These are phyloP conservation scores for Xestia xanthographa DNA, from an alignment of 2,888 invertebrate genomes.

Conservation along the genomic window DNA sequence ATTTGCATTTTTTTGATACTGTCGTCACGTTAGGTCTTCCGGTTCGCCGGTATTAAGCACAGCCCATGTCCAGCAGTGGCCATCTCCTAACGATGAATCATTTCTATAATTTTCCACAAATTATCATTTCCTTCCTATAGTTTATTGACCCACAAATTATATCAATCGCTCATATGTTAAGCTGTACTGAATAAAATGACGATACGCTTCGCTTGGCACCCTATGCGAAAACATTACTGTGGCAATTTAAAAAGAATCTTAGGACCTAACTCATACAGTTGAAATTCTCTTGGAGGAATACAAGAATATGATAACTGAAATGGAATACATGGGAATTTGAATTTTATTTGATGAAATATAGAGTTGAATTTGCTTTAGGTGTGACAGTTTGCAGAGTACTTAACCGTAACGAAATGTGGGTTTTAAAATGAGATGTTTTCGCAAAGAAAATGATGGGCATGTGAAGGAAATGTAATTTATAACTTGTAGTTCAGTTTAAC, in stretches of 20 bases:
- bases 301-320: slow-evolving; percentile 35
- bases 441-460: slow-evolving; percentile 71
- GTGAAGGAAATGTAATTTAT: slow-evolving; percentile 62
- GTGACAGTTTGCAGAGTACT: slow-evolving; percentile 30
- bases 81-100: slow-evolving; percentile 12
- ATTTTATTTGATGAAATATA: not conserved
- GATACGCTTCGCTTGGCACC: slow-evolving; percentile 81
- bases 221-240: slow-evolving; percentile 69
- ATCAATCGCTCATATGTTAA: slow-evolving; percentile 78
- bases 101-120: slow-evolving; percentile 46
- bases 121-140: slow-evolving; percentile 62
- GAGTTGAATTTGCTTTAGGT: slow-evolving; percentile 27
- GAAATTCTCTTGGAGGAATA: slow-evolving; percentile 20
- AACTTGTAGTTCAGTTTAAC: slow-evolving; percentile 46
- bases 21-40: too few relatives aligned
- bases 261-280: not conserved
- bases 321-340: slow-evolving; percentile 14
- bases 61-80: slow-evolving; percentile 1
- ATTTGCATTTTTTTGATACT: too few relatives aligned
- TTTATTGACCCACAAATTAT: slow-evolving; percentile 75
- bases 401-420: slow-evolving; percentile 70
- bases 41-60: not conserved
- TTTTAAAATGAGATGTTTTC: slow-evolving; percentile 75
- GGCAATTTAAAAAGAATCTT: too few relatives aligned
- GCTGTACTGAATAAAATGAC: slow-evolving; percentile 78